A percentile compares a stretch with the other conserved stretches of the same genome.
These are phyloP conservation scores for Channa maculata DNA, from an alignment of 2,113 vertebrate genomes.

Conservation along the genomic window DNA sequence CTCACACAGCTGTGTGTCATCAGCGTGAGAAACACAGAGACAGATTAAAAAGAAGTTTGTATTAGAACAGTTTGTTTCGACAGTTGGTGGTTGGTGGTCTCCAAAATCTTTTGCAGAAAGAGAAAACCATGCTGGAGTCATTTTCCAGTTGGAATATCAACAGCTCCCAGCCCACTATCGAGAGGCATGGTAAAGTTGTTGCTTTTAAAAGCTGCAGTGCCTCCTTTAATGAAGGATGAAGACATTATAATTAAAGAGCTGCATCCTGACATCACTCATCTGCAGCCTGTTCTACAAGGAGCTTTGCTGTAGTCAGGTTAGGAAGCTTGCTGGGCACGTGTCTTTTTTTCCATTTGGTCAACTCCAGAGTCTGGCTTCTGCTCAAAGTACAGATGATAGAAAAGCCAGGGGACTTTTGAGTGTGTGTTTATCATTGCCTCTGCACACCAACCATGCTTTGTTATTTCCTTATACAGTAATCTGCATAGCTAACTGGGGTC, in stretches of 20 bases:
- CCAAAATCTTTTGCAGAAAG: too few relatives aligned
- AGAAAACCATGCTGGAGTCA: too few relatives aligned
- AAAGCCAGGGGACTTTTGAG: constrained; percentile 13
- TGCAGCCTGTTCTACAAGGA: constrained; percentile 12
- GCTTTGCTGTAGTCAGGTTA: constrained; percentile 17
- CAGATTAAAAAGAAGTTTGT: too few relatives aligned
- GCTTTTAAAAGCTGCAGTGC: not conserved
- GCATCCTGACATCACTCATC: constrained; percentile 29
- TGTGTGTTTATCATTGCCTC: constrained; percentile 37
- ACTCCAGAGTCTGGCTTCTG: constrained; percentile 32
- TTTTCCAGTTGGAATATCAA: too few relatives aligned
- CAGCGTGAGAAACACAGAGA: too few relatives aligned
- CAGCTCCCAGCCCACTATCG: too few relatives aligned
- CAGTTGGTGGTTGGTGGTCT: too few relatives aligned
- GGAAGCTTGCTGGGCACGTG: constrained; percentile 18
- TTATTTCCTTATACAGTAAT: constrained; percentile 46
- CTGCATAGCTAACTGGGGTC: not conserved
- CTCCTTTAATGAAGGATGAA: constrained; percentile 3
- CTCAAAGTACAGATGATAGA: constrained; percentile 4
- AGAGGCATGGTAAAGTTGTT: too few relatives aligned
- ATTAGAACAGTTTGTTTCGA: too few relatives aligned
- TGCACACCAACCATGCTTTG: not conserved
- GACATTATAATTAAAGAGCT: constrained; percentile 44
- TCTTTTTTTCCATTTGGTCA: constrained; percentile 60
- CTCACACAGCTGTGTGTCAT: too few relatives aligned